Evolutionary conservation across 2,797 vertebrate species (phyloP), one percentile per base, ranked within the genome.

Genomic region (Ispidina lecontei): DNA sequence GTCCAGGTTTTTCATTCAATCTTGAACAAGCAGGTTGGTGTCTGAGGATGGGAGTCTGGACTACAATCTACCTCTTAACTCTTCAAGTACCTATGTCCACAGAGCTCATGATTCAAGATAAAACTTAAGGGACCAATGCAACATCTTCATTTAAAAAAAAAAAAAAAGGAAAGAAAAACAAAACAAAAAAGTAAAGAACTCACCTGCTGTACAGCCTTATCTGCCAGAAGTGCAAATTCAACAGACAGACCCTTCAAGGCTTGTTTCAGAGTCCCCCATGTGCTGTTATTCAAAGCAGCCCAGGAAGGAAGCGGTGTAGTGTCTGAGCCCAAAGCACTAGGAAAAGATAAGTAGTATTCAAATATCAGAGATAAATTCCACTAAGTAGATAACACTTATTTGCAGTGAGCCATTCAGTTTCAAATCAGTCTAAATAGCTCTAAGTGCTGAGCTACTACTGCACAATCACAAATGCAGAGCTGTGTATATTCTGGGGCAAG

Each of bases 121-220:
- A 80, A 87, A 84, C 39, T n/a, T 1, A 26, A 43, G n/a, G 55
- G 28, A 92, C 39, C 16, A 52, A 21, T 0, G 9, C 23, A 52
- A 8, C 16, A 29, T 21, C 31, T 59, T 74, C 37, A 25, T 15
- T 64, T 71, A 29, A 71, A 7, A 41, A 8, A 56, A 31, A 9
- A 10, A 41, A 5, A 3, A 1, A 4, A 49, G 39, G 25, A 29
- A 7, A 6, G 13, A 21, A 6, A 15, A 21, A n/a, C 14, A 8
- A 33, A 5, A 3, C 0, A 4, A 49, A 47, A n/a, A 28, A 8
- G 7, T 4, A 9, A 18, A 25, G 15, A 55, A 87, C 94, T 90
- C 97, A 99, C 99, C 98, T 99, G 99, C 92, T 99, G 98, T 44
- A 98, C 98, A 3, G 99, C 98, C 97, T 99, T 99, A 97, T 99